These are phyloP conservation scores for Phalacrocorax aristotelis DNA, from an alignment of 2,113 vertebrate species.

Conservation along the genomic window DNA sequence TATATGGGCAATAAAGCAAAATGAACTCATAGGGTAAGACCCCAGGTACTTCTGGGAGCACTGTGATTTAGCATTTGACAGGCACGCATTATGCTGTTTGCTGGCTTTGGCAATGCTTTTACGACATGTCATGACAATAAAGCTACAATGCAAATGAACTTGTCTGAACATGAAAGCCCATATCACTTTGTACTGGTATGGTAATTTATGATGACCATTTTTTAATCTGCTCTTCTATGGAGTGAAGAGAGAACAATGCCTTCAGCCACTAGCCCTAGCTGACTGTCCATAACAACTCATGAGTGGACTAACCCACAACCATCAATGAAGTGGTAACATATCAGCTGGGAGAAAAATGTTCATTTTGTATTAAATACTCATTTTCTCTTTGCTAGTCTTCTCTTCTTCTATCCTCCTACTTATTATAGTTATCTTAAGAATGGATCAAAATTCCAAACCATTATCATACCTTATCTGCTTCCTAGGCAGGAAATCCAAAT, in stretches of 20 bases:
- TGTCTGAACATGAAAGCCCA: not conserved
- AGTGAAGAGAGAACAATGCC: not conserved
- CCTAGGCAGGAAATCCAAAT: not conserved
- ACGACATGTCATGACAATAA: not conserved
- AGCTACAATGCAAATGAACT: not conserved
- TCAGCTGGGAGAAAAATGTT: not conserved
- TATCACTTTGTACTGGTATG: not conserved
- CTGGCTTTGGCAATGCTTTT: not conserved
- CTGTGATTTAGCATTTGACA: not conserved
- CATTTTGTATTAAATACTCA: not conserved
- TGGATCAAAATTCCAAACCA: not conserved
- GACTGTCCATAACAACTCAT: not conserved
- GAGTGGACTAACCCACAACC: not conserved
- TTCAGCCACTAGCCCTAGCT: not conserved
- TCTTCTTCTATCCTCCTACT: not conserved
- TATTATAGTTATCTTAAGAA: not conserved
- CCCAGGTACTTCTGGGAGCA: not conserved
- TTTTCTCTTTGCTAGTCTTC: not conserved
- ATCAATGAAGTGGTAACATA: not conserved
- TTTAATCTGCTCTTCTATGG: not conserved
- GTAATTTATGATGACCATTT: not conserved
- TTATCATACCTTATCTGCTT: not conserved
- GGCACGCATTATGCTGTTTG: accelerated
- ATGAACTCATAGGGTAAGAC: not conserved
- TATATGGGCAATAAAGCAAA: not conserved